Conservation (phyloP, 2,797 vertebrate species). For the Odontamblyopus lacepedii region DNA sequence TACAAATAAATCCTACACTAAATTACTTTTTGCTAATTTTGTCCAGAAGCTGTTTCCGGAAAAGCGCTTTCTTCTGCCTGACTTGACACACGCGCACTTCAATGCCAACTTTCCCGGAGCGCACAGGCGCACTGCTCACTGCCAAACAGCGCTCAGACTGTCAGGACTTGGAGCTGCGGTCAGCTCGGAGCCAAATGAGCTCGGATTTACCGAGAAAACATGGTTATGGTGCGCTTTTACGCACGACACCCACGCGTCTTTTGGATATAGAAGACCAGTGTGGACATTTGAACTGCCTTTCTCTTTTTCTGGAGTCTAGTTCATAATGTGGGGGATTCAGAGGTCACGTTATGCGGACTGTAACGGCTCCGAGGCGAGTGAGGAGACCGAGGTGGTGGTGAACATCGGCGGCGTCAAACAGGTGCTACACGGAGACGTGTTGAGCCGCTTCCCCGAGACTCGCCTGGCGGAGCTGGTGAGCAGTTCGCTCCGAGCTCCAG, state of each 20-base stretch:
- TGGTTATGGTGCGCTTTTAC: slow-evolving; percentile 20
- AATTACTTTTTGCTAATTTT: background rate
- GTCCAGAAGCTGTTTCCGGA: slow-evolving; percentile 26
- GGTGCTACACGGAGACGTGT: slow-evolving; percentile 83
- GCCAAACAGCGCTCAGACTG: slow-evolving; percentile 40
- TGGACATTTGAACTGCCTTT: background rate
- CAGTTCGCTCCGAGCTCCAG: slow-evolving; percentile 77
- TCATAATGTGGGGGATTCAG: slow-evolving; percentile 77
- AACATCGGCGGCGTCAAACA: slow-evolving; percentile 94
- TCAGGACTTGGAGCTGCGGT: slow-evolving; percentile 43
- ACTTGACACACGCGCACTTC: slow-evolving; percentile 57
- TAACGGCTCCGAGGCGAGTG: slow-evolving; percentile 77
- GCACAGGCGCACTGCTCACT: slow-evolving; percentile 67
- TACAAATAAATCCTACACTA: background rate
- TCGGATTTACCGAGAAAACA: background rate
- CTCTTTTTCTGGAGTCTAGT: slow-evolving; percentile 8
- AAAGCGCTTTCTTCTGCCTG: background rate
- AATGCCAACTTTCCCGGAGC: slow-evolving; percentile 63
- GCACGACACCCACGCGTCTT: slow-evolving; percentile 22
- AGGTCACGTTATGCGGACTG: slow-evolving; percentile 78
- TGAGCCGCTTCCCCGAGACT: slow-evolving; percentile 89
- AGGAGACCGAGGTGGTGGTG: slow-evolving; percentile 86
- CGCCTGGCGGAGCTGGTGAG: slow-evolving; percentile 87
- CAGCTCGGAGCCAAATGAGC: slow-evolving; percentile 20
- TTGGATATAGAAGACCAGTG: slow-evolving; percentile 14